These are phyloP conservation scores for Siniperca chuatsi DNA, from an alignment of 2,113 vertebrate species.

Conservation along the genomic window DNA sequence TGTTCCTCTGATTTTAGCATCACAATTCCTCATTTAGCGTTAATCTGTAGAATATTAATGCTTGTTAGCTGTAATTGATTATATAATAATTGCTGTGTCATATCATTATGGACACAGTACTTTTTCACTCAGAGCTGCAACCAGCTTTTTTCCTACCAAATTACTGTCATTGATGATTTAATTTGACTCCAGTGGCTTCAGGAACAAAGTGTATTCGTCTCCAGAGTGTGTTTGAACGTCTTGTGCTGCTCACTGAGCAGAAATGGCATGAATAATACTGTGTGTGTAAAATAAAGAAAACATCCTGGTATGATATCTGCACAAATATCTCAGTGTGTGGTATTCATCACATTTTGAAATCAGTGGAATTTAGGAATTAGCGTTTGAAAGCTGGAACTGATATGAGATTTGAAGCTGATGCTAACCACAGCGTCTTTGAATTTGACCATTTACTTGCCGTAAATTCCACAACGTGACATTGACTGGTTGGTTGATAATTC, in stretches of 20 bases:
- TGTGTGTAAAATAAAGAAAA: not conserved
- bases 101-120: not conserved
- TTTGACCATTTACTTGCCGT: not conserved
- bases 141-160: not conserved
- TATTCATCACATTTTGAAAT: not conserved
- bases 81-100: not conserved
- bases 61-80: not conserved
- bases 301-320: not conserved
- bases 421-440: not conserved
- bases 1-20: not conserved
- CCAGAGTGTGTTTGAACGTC: not conserved
- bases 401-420: not conserved
- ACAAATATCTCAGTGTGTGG: not conserved
- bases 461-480: not conserved
- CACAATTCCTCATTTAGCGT: too few relatives aligned
- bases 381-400: not conserved
- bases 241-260: not conserved
- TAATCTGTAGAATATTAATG: not conserved
- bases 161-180: not conserved
- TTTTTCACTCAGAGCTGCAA: not conserved
- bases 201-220: not conserved
- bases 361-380: not conserved
- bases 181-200: constrained; percentile 8
- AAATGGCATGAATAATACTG: not conserved
- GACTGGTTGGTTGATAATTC: not conserved